phyloP scores from a whole-genome alignment of 2,888 invertebrate species.

The Abrostola triplasia region DNA sequence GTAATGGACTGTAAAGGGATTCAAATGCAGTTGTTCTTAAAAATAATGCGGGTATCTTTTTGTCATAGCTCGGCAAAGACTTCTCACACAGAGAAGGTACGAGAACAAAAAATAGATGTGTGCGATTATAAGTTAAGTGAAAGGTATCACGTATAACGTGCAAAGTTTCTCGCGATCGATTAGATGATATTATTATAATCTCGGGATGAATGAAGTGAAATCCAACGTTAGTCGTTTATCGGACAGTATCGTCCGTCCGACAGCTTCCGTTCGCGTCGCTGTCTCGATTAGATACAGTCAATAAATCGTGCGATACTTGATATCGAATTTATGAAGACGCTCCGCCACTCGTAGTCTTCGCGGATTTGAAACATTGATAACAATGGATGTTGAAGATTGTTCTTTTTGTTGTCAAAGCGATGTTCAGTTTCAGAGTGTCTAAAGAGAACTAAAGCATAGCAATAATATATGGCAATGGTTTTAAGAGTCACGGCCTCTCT shows the following conservation, averaged over 20 bases:
- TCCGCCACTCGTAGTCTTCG: neutral
- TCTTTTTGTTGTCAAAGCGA: no score
- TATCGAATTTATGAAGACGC: conserved; percentile 26
- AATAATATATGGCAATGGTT: no score
- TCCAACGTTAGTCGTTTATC: conserved; percentile 47
- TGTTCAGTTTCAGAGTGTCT: no score
- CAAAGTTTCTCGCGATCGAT: conserved; percentile 33
- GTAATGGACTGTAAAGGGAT: no score
- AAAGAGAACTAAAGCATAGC: no score
- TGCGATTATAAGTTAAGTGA: conserved; percentile 12
- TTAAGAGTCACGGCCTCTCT: no score
- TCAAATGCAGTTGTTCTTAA: no score
- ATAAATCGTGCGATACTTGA: conserved; percentile 45
- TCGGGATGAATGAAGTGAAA: conserved; percentile 37
- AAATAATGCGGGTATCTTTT: conserved; percentile 11
- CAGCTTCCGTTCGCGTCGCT: conserved; percentile 67
- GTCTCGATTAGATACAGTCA: conserved; percentile 64
- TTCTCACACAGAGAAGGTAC: neutral
- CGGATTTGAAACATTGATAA: conserved; percentile 5
- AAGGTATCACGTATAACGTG: conserved; percentile 20
- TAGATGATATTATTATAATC: conserved; percentile 11
- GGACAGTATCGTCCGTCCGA: conserved; percentile 54
- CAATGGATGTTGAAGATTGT: neutral
- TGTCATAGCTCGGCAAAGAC: neutral
- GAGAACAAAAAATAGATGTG: neutral